Evolutionary conservation across 2,888 invertebrate species (phyloP), one percentile per base, ranked within the genome.

Genomic region (Rhingia rostrata): DNA sequence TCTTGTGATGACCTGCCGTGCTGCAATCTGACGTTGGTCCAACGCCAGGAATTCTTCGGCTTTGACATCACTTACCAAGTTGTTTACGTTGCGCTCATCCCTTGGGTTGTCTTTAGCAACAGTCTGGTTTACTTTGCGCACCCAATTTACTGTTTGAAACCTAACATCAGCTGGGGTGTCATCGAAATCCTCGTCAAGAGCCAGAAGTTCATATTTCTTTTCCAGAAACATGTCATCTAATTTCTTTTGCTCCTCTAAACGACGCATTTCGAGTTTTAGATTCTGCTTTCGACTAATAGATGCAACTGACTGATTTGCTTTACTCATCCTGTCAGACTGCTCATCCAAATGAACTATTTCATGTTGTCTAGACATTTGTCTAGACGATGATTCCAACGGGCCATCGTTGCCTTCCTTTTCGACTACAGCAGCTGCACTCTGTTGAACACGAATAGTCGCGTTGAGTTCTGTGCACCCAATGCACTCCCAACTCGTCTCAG

Each of bases 1-100:
- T 14, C 56, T 61, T 10, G 45, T 9, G 6, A 70, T 12, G 1
- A 49, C 54, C 9, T 60, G 69, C 33, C 41, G 14, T 10, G 61
- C 61, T 6, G 53, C 6, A 6, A 39, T 22, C n/a, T 39, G 39
- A 39, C 39, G 39, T 10, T 39, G 39, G 39, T 39, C 39, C 6
- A 39, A 10, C 39, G 10, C 6, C 7, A 10, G 2, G 6, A 10
- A 10, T 39, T 39, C 39, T 10, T 9, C 39, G 7, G 6, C 39
- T 39, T 6, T 6, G 10, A 6, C 39, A 39, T 9, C 39, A 10
- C 10, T 39, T 39, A 39, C 10, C 39, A 39, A 10, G 7, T 39
- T 39, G 7, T 39, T 39, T 39, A 9, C 39, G 10, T 39, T 39
- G 10, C 6, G 6, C 39, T 9, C 39, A 10, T 39, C 39, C 7